These are phyloP conservation scores for Tenualosa ilisha DNA, from an alignment of 2,797 vertebrate species.

Conservation along the genomic window DNA sequence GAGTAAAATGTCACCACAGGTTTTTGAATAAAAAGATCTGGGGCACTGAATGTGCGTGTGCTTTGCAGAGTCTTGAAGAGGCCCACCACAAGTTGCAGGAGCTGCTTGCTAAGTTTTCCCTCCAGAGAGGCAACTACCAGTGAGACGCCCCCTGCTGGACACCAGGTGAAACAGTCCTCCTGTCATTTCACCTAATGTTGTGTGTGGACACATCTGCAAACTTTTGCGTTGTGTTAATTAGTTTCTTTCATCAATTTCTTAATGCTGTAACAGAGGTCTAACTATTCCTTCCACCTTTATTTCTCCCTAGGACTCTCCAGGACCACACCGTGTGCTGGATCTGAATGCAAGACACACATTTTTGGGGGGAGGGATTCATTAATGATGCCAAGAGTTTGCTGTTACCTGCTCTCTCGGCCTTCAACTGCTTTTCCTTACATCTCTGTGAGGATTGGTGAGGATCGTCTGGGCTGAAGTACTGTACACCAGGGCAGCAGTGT, in stretches of 20 bases:
- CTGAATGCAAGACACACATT: slow-evolving; percentile 55
- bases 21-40: too few relatives aligned
- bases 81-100: slow-evolving; percentile 73
- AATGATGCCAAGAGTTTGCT: slow-evolving; percentile 51
- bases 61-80: slow-evolving; percentile 71
- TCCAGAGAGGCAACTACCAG: slow-evolving; percentile 69
- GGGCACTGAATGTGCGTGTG: too few relatives aligned
- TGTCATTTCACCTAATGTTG: too few relatives aligned
- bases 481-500: background rate
- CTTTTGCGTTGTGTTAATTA: background rate
- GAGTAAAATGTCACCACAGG: too few relatives aligned
- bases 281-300: background rate
- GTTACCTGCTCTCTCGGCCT: slow-evolving; percentile 40
- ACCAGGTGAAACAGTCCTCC: slow-evolving; percentile 56
- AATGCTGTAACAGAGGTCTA: background rate
- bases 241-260: background rate
- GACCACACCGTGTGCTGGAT: slow-evolving; percentile 64
- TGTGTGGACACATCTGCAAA: too few relatives aligned
- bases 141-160: slow-evolving; percentile 67
- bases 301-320: slow-evolving; percentile 43
- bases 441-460: slow-evolving; percentile 50
- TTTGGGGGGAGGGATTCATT: slow-evolving; percentile 43
- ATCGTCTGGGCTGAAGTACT: slow-evolving; percentile 38
- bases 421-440: slow-evolving; percentile 43
- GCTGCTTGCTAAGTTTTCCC: slow-evolving; percentile 71